A percentile compares a stretch with the other conserved stretches of the same genome.
These are phyloP conservation scores for Eremobia ochroleuca DNA, from an alignment of 2,888 invertebrate genomes.

Conservation along the genomic window DNA sequence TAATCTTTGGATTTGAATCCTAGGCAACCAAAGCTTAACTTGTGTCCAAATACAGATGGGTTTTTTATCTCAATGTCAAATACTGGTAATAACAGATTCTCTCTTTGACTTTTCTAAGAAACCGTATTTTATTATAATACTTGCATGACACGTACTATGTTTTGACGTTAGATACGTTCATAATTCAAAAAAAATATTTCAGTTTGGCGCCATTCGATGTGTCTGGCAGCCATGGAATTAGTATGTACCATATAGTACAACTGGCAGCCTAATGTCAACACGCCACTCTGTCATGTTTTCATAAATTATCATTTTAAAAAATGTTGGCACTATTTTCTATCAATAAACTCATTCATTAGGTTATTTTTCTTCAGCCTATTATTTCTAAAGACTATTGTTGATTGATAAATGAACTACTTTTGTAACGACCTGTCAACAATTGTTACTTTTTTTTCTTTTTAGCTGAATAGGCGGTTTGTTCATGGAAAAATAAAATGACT, in stretches of 20 bases:
- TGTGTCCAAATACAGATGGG: neutral
- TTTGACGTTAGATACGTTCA: slow-evolving; percentile 12
- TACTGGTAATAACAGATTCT: neutral
- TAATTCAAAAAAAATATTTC: slow-evolving; percentile 20
- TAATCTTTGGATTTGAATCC: too few species aligned
- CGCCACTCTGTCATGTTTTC: slow-evolving; percentile 27
- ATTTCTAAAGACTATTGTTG: slow-evolving; percentile 39
- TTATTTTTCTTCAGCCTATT: slow-evolving; percentile 51
- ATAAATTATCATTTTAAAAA: slow-evolving; percentile 26
- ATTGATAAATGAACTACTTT: slow-evolving; percentile 56
- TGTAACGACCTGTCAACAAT: slow-evolving; percentile 50
- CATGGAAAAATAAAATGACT: neutral
- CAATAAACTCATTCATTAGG: slow-evolving; percentile 44
- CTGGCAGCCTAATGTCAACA: slow-evolving; percentile 43
- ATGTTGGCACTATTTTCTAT: slow-evolving; percentile 43
- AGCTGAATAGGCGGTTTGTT: neutral
- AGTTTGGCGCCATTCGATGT: slow-evolving; percentile 13
- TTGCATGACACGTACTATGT: neutral
- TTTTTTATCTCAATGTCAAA: neutral
- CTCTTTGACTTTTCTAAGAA: neutral
- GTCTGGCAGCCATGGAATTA: slow-evolving; percentile 14
- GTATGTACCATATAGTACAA: neutral
- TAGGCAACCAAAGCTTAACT: too few species aligned
- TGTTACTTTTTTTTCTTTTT: slow-evolving; percentile 26
- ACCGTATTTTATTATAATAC: neutral